Evolutionary conservation across 1,140 invertebrate genomes (phyloP).

Genomic region (Zelostemma sp.): DNA sequence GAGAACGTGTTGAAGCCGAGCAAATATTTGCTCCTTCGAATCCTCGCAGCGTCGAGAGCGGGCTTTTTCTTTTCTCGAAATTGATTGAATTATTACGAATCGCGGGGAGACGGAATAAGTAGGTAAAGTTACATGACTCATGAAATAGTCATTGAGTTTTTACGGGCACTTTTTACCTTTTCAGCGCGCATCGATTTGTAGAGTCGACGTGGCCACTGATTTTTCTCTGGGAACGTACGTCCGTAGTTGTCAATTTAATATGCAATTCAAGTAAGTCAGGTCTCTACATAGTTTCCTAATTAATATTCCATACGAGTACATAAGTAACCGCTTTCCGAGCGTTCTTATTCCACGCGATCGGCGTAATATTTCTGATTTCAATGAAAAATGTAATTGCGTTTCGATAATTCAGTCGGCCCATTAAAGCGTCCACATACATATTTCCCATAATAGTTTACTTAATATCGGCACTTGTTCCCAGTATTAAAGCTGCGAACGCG

Average conservation of each 20-base stretch:
- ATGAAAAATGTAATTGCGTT: no score
- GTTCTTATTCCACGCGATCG: no score
- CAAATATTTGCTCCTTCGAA: background rate
- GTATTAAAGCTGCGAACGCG: conserved; percentile 8
- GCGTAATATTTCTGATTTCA: no score
- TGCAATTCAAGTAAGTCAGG: no score
- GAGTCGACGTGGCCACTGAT: no score
- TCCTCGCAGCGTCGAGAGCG: background rate
- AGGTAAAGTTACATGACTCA: background rate
- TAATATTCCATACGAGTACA: no score
- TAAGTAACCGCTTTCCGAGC: no score
- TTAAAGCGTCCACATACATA: background rate
- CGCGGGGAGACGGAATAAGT: background rate
- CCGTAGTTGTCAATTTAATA: no score
- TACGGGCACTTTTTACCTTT: background rate
- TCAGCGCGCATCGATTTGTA: background rate
- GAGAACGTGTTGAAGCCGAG: background rate
- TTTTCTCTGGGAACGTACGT: no score
- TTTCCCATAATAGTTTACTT: background rate
- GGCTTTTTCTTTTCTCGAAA: background rate
- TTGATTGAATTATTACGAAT: background rate
- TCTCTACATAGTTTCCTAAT: no score
- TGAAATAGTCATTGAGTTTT: background rate
- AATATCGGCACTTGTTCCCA: conserved; percentile 7
- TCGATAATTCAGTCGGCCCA: no score